These are phyloP conservation scores for Merluccius polli DNA, from an alignment of 2,797 vertebrate genomes.

Conservation along the genomic window DNA sequence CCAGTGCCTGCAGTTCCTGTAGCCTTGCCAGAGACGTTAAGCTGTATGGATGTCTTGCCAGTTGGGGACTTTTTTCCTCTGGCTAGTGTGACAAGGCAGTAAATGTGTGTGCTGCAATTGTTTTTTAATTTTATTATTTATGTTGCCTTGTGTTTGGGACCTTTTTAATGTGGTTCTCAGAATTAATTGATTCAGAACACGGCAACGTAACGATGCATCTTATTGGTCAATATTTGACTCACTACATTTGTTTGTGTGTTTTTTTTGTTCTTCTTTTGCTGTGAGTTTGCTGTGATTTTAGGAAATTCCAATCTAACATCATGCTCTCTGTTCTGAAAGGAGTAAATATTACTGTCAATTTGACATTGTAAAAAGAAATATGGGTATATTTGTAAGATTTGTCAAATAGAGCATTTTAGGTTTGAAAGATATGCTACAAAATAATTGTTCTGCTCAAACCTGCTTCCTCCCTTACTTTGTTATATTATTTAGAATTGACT, in stretches of 20 bases:
- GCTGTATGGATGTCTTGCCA: not conserved
- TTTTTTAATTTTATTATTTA: not conserved
- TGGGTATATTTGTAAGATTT: conserved; percentile 16
- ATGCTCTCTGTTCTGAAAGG: not conserved
- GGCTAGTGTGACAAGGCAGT: not conserved
- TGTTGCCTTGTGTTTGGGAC: conserved; percentile 15
- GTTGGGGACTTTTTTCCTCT: not conserved
- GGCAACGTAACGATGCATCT: conserved; percentile 30
- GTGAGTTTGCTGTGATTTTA: not conserved
- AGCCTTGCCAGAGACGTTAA: conserved; percentile 33
- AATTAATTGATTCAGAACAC: conserved; percentile 22
- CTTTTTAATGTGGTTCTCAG: conserved; percentile 33
- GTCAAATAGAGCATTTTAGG: not conserved
- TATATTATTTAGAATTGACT: conserved; percentile 6
- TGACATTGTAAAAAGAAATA: conserved; percentile 3
- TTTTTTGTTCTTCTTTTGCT: not conserved
- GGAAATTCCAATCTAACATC: not conserved
- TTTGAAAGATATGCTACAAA: conserved; percentile 19
- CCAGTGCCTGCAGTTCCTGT: conserved; percentile 39
- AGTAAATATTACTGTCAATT: not conserved
- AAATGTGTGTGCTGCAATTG: not conserved
- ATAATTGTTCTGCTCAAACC: not conserved
- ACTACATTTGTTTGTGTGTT: conserved; percentile 20
- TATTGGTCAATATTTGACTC: conserved; percentile 70
- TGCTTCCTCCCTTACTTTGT: not conserved